These are phyloP conservation scores for fruit fly (Drosophila melanogaster) DNA, from an alignment of 1,140 invertebrate species.

Conservation along the genomic window DNA sequence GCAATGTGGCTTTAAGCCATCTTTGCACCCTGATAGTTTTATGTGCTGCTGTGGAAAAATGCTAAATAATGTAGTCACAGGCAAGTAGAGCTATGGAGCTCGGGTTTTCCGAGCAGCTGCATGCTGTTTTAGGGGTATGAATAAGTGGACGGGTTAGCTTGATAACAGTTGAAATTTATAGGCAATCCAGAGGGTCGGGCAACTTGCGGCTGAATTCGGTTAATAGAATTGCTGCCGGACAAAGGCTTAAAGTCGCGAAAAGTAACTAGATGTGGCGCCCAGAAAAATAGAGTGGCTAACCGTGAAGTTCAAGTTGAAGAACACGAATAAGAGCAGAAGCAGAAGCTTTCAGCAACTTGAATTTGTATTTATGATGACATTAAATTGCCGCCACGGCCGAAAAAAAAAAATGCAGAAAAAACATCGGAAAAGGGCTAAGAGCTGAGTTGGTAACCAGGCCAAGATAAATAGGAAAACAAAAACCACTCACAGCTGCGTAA, in stretches of 20 bases:
- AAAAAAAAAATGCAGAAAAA: conserved; percentile 22
- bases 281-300: conserved; percentile 1
- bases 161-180: conserved; percentile 75
- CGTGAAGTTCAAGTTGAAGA: conserved; percentile 68
- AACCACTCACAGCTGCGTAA: conserved; percentile 78
- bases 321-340: conserved; percentile 12
- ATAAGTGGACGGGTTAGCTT: conserved; percentile 66
- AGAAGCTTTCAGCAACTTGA: conserved; percentile 63
- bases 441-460: conserved; percentile 56
- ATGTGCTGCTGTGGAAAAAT: conserved; percentile 42
- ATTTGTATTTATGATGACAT: conserved; percentile 82
- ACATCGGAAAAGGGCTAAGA: conserved; percentile 10
- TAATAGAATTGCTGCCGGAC: conserved; percentile 69
- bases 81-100: conserved; percentile 11
- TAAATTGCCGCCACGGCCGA: conserved; percentile 62
- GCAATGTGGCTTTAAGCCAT: background rate
- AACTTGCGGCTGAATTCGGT: conserved; percentile 39
- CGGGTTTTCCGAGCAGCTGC: conserved; percentile 44
- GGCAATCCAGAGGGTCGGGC: conserved; percentile 53
- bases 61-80: conserved; percentile 59
- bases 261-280: conserved; percentile 18
- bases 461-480: conserved; percentile 79
- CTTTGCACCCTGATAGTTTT: conserved; percentile 38
- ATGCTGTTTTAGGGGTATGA: conserved; percentile 54
- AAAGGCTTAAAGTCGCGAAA: conserved; percentile 49